Percentiles rank a stretch among this genome's conserved stretches.
These are phyloP conservation scores for Alethe castanea DNA, from an alignment of 2,113 vertebrate genomes.

Conservation along the genomic window DNA sequence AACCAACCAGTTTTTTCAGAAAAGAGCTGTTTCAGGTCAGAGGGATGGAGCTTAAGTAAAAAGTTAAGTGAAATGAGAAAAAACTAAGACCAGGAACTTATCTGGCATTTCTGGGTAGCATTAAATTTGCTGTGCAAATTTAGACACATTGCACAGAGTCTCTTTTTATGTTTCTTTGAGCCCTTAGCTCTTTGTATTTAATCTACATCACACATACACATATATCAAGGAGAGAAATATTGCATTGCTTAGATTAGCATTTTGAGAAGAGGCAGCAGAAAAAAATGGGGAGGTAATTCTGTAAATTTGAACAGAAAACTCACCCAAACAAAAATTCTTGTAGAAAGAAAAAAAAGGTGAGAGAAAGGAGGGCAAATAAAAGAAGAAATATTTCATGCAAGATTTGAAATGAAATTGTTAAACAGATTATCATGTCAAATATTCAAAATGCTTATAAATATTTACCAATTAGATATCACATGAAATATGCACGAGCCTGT, in stretches of 20 bases:
- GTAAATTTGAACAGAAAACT: neutral
- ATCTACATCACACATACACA: neutral
- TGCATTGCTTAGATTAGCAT: neutral
- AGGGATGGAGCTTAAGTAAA: neutral
- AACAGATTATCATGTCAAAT: neutral
- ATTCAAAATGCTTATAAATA: conserved; percentile 39
- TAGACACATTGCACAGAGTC: neutral
- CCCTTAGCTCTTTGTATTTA: neutral
- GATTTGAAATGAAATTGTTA: neutral
- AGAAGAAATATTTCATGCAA: neutral
- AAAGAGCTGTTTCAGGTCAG: conserved; percentile 6
- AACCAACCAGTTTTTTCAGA: conserved; percentile 15
- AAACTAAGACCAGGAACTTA: neutral
- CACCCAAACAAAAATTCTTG: neutral
- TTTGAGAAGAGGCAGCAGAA: neutral
- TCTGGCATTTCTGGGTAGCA: neutral
- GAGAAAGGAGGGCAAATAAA: neutral
- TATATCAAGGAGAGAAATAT: neutral
- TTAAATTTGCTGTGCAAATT: neutral
- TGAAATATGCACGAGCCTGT: neutral
- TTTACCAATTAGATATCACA: neutral
- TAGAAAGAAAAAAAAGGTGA: neutral
- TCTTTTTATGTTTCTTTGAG: neutral
- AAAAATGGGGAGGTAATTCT: neutral
- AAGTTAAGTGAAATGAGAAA: neutral